These are phyloP conservation scores for Drosophila siamana DNA, from an alignment of 2,888 invertebrate genomes.

Conservation along the genomic window DNA sequence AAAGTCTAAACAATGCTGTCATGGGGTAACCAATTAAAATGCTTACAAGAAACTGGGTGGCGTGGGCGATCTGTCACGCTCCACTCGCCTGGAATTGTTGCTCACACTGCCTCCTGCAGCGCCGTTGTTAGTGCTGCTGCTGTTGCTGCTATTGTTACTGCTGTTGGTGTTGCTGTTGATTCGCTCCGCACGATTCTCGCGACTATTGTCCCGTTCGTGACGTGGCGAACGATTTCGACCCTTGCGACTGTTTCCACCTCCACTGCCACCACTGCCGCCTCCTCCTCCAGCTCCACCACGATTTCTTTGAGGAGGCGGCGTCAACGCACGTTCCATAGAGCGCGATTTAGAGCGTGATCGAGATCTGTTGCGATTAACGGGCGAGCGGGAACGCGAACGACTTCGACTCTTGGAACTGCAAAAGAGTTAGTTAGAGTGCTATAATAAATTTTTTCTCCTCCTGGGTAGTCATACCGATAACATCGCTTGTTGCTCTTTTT, in stretches of 20 bases:
- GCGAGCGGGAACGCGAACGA: conserved; percentile 87
- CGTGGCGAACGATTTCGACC: conserved; percentile 85
- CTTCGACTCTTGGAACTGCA: conserved; percentile 86
- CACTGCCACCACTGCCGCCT: conserved; percentile 8
- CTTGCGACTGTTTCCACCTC: conserved; percentile 83
- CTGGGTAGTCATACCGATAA: conserved; percentile 87
- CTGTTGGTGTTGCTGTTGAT: conserved; percentile 59
- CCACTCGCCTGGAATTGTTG: conserved; percentile 82
- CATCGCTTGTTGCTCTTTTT: conserved; percentile 87
- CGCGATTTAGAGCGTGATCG: conserved; percentile 85
- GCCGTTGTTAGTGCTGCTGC: conserved; percentile 39
- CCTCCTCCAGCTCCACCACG: conserved; percentile 33
- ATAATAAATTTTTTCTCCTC: too few relatives aligned
- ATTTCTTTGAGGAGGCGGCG: conserved; percentile 61
- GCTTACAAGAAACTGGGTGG: conserved; percentile 92
- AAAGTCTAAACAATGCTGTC: background rate
- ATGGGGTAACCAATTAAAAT: too few relatives aligned
- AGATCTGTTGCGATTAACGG: conserved; percentile 80
- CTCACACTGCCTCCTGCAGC: conserved; percentile 70
- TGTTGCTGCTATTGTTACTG: conserved; percentile 37
- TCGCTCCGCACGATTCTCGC: conserved; percentile 78
- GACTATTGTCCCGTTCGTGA: conserved; percentile 75
- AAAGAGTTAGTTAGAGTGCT: background rate
- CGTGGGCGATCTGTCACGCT: conserved; percentile 85
- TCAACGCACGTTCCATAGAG: conserved; percentile 66